These are phyloP conservation scores for Synchiropus splendidus DNA, from an alignment of 2,113 vertebrate genomes.

Conservation along the genomic window DNA sequence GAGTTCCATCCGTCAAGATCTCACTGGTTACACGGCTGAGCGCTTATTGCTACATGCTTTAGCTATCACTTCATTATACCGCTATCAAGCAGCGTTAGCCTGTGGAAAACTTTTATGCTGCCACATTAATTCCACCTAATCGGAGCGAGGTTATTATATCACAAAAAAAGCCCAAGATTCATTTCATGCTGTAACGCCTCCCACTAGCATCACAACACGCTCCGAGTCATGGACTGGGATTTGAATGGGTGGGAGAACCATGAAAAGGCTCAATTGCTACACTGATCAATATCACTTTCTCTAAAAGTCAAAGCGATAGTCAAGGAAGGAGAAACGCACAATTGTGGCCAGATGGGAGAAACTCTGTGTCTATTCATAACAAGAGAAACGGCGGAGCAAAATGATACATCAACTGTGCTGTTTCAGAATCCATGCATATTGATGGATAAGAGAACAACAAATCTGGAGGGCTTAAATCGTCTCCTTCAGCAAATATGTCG, in stretches of 20 bases:
- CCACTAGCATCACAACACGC: no score
- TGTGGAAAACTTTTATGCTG: no score
- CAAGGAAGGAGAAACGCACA: no score
- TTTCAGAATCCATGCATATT: constrained; percentile 21
- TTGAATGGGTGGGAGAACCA: no score
- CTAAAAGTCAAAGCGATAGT: background rate
- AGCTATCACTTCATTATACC: background rate
- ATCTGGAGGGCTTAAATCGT: background rate
- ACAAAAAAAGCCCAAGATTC: no score
- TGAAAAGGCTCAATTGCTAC: constrained; percentile 19
- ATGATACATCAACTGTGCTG: constrained; percentile 5
- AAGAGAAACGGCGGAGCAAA: constrained; percentile 17
- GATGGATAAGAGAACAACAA: constrained; percentile 7
- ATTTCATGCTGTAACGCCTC: no score
- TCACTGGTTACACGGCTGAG: constrained; percentile 3
- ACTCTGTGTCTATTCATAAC: no score
- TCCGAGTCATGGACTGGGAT: constrained; percentile 9
- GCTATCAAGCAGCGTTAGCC: no score
- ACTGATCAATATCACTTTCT: constrained; percentile 28
- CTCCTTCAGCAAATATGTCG: no score
- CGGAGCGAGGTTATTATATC: no score
- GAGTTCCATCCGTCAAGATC: constrained; percentile 1
- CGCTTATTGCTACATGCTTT: constrained; percentile 2
- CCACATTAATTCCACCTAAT: no score
- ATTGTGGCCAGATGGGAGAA: no score